Evolutionary conservation across 2,888 invertebrate species (phyloP).

Genomic region (Thereva nobilitata): DNA sequence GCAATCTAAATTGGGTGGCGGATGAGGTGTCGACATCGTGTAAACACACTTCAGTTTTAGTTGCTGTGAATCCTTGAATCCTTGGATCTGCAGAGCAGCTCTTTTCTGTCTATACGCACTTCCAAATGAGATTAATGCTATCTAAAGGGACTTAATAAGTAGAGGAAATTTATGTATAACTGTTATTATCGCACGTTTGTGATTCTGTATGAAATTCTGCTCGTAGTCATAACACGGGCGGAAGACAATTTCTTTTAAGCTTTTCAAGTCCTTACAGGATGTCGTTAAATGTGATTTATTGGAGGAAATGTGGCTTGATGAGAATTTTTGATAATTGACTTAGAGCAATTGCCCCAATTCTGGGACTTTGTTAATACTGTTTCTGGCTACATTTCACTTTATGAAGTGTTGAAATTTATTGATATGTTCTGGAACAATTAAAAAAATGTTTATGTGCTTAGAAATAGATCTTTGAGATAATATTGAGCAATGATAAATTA

Average conservation of each 20-base stretch:
- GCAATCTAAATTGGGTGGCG: neutral
- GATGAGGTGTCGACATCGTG: slow-evolving; percentile 13
- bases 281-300: neutral
- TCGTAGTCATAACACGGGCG: neutral
- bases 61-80: no score
- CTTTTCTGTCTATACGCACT: slow-evolving; percentile 16
- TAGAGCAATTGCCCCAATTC: no score
- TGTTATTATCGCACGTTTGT: slow-evolving; percentile 37
- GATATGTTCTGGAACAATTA: no score
- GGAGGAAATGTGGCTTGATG: neutral
- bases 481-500: no score
- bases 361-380: no score
- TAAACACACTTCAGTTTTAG: neutral
- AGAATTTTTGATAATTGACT: slow-evolving; percentile 12
- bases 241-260: slow-evolving; percentile 28
- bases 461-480: no score
- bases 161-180: slow-evolving; percentile 33
- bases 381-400: no score
- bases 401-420: no score
- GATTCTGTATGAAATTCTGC: slow-evolving; percentile 13
- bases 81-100: no score
- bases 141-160: slow-evolving; percentile 35
- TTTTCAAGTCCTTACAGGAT: slow-evolving; percentile 23
- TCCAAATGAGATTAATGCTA: slow-evolving; percentile 32
- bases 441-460: no score